phyloP scores from a whole-genome alignment of 1,140 invertebrate species.

The Neodiprion pinetum region DNA sequence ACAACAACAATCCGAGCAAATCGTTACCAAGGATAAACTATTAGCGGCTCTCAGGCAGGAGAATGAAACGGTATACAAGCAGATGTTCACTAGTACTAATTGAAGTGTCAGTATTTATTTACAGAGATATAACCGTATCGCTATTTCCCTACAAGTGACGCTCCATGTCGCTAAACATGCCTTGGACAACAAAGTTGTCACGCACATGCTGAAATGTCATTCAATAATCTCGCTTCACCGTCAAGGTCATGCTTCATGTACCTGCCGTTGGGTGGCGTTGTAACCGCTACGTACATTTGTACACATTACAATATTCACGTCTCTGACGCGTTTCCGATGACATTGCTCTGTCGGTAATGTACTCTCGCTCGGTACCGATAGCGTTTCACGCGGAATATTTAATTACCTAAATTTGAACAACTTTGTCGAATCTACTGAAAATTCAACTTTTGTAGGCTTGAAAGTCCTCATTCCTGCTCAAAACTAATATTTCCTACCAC shows the following conservation, averaged over 20 bases:
- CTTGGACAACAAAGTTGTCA: conserved; percentile 1
- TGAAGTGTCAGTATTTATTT: neutral
- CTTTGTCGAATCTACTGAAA: too few relatives aligned
- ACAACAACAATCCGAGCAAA: conserved; percentile 76
- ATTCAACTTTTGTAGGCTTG: too few relatives aligned
- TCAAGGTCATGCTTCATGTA: conserved; percentile 1
- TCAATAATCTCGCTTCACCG: neutral
- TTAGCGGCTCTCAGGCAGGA: conserved; percentile 68
- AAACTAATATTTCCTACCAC: too few relatives aligned
- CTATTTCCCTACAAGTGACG: neutral
- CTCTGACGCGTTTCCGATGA: neutral
- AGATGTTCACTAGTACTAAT: neutral
- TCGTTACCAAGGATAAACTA: conserved; percentile 72
- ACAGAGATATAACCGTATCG: neutral
- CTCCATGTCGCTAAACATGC: neutral
- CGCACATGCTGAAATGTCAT: neutral
- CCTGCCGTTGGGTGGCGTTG: neutral
- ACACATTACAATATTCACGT: neutral
- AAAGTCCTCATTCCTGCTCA: too few relatives aligned
- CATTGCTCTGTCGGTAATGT: neutral
- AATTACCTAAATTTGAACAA: too few relatives aligned
- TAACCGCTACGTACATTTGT: neutral
- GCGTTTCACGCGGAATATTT: too few relatives aligned
- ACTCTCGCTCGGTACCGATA: too few relatives aligned
- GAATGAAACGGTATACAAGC: conserved; percentile 68